Base-by-base conservation (phyloP, 2,113 vertebrate genomes). In the Oenanthe melanoleuca region DNA sequence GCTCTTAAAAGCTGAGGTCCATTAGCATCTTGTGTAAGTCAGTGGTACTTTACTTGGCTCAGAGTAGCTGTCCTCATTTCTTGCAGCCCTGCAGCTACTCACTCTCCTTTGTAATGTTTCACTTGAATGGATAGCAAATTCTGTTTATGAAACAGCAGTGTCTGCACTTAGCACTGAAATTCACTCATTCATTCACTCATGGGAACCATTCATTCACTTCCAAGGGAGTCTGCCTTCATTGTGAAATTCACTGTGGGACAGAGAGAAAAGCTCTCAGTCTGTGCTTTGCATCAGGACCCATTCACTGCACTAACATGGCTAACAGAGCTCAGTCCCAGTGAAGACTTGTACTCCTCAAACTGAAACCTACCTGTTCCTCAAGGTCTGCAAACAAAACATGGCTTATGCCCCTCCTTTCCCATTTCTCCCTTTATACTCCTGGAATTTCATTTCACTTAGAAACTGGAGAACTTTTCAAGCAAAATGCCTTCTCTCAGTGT, bases 121-220 rank as follows among this genome's bases (percentile, higher is more conserved):
- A 69, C 90, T 84, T 83, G 80, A 94, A 86, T 84, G 79, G 91
- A 71, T 18, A 67, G 49, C 16, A 83, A 90, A 92, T 44, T 70
- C 71, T 84, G 49, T 12, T 64, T 20, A 53, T 40, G 82, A 79
- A 96, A 81, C 37, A 81, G 81, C 64, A 86, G 37, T 15, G 44
- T 74, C 67, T 95, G 64, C 81, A 88, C 64, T 73, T 73, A 77
- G 88, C 44, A 69, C 61, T 34, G 67, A 86, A 37, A 73, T 45
- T 40, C 37, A 47, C 38, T 89, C 59, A 75, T 77, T 89, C 21
- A 1, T 89, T 94, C 94, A 86, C 89, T 93, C 75, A 56, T 23
- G 72, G 75, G 60, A 94, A 84, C 92, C 72, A 64, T 86, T 92
- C 86, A 94, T 92, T 96, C 91, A 96, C 64, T 86, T 92, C 91